These are phyloP conservation scores for Salvelinus alpinus DNA, from an alignment of 2,113 vertebrate species.

Conservation along the genomic window DNA sequence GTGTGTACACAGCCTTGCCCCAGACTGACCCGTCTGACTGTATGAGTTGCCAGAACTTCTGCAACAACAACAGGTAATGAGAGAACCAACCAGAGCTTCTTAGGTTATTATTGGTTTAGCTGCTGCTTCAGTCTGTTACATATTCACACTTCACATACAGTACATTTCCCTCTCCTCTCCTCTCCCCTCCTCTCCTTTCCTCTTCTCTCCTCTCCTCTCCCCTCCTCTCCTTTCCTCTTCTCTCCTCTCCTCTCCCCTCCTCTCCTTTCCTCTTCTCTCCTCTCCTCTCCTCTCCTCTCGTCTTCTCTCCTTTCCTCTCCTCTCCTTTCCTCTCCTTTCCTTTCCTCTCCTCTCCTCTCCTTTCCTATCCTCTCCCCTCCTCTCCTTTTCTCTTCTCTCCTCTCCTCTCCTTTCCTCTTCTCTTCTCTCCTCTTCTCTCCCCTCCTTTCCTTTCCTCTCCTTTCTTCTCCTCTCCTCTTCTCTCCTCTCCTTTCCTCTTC, in stretches of 20 bases:
- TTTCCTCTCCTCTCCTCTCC: slow-evolving; percentile 24
- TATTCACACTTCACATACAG: neutral
- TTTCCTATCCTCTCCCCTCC: slow-evolving; percentile 22
- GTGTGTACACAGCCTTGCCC: slow-evolving; percentile 80
- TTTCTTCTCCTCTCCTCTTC: too few relatives aligned
- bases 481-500: too few relatives aligned
- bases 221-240: slow-evolving; percentile 22
- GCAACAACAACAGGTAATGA: slow-evolving; percentile 93
- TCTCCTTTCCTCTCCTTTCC: slow-evolving; percentile 20
- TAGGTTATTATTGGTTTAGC: too few relatives aligned
- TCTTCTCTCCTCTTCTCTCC: slow-evolving; percentile 23
- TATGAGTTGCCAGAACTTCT: slow-evolving; percentile 88
- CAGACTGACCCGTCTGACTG: slow-evolving; percentile 84
- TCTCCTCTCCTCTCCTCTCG: slow-evolving; percentile 11
- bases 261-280: slow-evolving; percentile 25
- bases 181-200: slow-evolving; percentile 21
- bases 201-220: slow-evolving; percentile 13
- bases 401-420: slow-evolving; percentile 7
- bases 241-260: slow-evolving; percentile 23
- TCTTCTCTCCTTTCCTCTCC: slow-evolving; percentile 12
- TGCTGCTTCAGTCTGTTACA: too few relatives aligned
- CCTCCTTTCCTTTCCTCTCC: too few relatives aligned
- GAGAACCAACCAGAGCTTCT: neutral
- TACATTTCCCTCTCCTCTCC: neutral
- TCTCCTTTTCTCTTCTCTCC: slow-evolving; percentile 20